Evolutionary conservation across 2,113 vertebrate genomes (phyloP).

Genomic region (Dipodomys spectabilis): DNA sequence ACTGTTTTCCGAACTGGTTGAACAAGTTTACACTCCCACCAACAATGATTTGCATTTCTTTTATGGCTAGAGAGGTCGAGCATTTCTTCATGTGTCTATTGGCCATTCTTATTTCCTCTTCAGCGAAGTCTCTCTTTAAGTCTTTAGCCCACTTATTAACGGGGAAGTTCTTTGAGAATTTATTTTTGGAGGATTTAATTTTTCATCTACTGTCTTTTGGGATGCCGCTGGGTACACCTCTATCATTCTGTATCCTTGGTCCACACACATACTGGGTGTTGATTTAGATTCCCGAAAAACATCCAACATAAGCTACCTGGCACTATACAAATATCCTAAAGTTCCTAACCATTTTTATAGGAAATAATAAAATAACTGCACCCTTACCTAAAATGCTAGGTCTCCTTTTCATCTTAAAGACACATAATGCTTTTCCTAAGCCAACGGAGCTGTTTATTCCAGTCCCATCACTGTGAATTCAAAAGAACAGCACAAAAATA

Average conservation of each 20-base stretch:
- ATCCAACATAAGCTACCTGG: constrained; percentile 68
- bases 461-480: constrained; percentile 48
- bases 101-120: no score
- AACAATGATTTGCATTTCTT: no score
- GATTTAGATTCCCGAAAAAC: constrained; percentile 71
- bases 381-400: constrained; percentile 54
- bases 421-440: constrained; percentile 43
- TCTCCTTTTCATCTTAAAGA: constrained; percentile 59
- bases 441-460: constrained; percentile 23
- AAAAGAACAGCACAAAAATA: constrained; percentile 27
- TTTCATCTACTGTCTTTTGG: neutral
- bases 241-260: no score
- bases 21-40: no score
- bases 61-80: no score
- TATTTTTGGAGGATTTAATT: no score
- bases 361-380: constrained; percentile 69
- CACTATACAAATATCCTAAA: constrained; percentile 69
- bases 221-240: neutral
- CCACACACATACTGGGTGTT: constrained; percentile 66
- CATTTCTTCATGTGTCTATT: no score
- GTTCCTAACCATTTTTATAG: constrained; percentile 56
- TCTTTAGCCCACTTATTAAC: no score
- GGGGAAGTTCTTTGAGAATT: no score
- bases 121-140: no score
- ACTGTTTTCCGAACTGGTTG: no score